Percentiles rank a stretch among this genome's conserved stretches.
Conservation (phyloP, 2,113 vertebrate genomes). For the Pluvialis apricaria region DNA sequence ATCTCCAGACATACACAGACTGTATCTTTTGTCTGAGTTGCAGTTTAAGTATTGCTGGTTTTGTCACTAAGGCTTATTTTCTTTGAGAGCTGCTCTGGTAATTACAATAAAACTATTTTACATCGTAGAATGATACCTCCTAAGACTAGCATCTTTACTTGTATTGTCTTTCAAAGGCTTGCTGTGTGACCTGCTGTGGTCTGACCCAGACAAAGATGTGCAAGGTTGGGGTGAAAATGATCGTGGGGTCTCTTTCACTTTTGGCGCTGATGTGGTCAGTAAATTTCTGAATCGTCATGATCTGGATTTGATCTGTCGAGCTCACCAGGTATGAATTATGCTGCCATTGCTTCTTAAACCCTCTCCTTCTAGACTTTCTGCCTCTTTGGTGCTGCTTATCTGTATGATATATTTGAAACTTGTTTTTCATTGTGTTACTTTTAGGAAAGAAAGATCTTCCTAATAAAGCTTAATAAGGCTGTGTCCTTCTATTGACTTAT, state of each 20-base stretch:
- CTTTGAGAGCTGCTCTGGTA: neutral
- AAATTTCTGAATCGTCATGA: conserved; percentile 99
- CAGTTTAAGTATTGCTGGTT: neutral
- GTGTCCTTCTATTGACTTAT: neutral
- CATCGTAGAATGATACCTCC: neutral
- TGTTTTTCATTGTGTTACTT: neutral
- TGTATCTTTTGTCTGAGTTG: fast-evolving
- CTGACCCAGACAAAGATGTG: conserved; percentile 97
- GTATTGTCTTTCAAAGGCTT: conserved; percentile 77
- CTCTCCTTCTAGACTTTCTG: neutral
- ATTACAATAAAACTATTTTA: neutral
- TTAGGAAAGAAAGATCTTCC: neutral
- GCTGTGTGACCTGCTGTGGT: conserved; percentile 97
- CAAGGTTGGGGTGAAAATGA: conserved; percentile 99
- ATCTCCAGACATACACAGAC: neutral
- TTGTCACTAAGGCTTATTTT: neutral
- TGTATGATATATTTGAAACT: neutral
- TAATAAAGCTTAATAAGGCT: neutral
- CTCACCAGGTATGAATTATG: conserved; percentile 87
- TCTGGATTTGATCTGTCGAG: conserved; percentile 98
- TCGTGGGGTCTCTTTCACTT: conserved; percentile 97
- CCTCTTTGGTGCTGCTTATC: neutral
- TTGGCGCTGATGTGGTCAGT: conserved; percentile 98
- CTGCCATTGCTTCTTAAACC: neutral
- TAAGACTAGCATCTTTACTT: neutral